Evolutionary conservation across 1,140 invertebrate genomes (phyloP), one percentile per base, ranked within the genome.

Genomic region (Drosophila pseudoananassae): DNA sequence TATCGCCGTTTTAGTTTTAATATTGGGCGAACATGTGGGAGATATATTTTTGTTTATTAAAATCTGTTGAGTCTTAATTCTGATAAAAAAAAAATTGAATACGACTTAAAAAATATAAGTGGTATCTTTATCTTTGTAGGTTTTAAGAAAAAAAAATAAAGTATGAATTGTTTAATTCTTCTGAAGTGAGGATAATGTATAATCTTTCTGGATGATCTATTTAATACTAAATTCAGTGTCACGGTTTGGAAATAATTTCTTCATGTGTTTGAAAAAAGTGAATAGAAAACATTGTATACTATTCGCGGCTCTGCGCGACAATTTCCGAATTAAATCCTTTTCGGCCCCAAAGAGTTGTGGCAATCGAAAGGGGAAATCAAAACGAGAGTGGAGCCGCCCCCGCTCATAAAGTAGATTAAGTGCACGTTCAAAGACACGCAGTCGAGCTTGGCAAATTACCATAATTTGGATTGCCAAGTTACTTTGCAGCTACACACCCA

Each of bases 401-500:
- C 58, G 40, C 33, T 4, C 50, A 54, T 76, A 68, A 76, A 76
- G 52, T 76, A 55, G 72, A 76, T 76, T 68, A 76, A 76, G 72
- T 69, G 72, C 56, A 49, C 43, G 49, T 72, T 60, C 73, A 76
- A 76, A 76, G 54, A 57, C 61, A 65, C 63, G 54, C 72, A 76
- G 72, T 76, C 54, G 61, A 76, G 73, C 73, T 76, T 76, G 61
- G 72, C 63, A 76, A 76, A 76, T 76, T 76, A 76, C 73, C 73
- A 76, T 76, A 76, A 76, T 76, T 76, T 76, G 61, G 73, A 76
- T 76, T 76, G 73, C 73, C 61, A 63, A 76, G 73, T 76, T 76
- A 76, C 73, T 76, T 76, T 59, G 53, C 73, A 55, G 50, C 54
- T 33, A n/a, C 27, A 17, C 58, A 29, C 50, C 61, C 33, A 14